Evolutionary conservation across 2,113 vertebrate genomes (phyloP).

Genomic region (Phainopepla nitens): DNA sequence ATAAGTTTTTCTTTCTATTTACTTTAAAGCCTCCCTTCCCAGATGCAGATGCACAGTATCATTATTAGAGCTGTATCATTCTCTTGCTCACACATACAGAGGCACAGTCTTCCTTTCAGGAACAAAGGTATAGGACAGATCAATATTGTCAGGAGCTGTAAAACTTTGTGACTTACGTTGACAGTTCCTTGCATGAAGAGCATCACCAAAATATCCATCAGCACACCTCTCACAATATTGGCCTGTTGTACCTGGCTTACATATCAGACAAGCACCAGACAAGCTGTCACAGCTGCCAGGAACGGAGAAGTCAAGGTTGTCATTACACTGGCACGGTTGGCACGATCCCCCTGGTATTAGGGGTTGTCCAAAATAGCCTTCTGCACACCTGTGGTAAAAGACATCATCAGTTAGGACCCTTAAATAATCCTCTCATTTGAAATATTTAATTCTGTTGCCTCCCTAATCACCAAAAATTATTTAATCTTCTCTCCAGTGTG

Average conservation of each 20-base stretch:
- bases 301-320: slow-evolving; percentile 88
- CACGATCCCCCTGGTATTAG: slow-evolving; percentile 83
- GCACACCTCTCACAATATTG: slow-evolving; percentile 83
- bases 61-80: neutral
- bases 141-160: slow-evolving; percentile 67
- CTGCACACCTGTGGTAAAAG: slow-evolving; percentile 82
- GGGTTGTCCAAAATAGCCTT: slow-evolving; percentile 90
- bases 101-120: slow-evolving; percentile 25
- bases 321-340: slow-evolving; percentile 87
- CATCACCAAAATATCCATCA: slow-evolving; percentile 91
- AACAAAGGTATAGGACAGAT: slow-evolving; percentile 46
- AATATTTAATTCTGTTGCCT: slow-evolving; percentile 9
- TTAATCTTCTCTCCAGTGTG: slow-evolving; percentile 2
- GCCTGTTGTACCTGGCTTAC: slow-evolving; percentile 87
- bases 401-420: slow-evolving; percentile 29
- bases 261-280: slow-evolving; percentile 90
- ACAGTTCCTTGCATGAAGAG: slow-evolving; percentile 85
- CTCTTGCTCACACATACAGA: neutral
- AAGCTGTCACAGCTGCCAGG: slow-evolving; percentile 89
- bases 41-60: neutral
- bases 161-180: slow-evolving; percentile 83
- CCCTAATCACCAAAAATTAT: neutral
- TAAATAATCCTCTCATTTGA: neutral
- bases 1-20: neutral
- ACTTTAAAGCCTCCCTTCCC: neutral